Percentiles rank a stretch among this genome's conserved stretches.
phyloP scores from a whole-genome alignment of 2,888 invertebrate genomes.

The Acrobasis suavella region DNA sequence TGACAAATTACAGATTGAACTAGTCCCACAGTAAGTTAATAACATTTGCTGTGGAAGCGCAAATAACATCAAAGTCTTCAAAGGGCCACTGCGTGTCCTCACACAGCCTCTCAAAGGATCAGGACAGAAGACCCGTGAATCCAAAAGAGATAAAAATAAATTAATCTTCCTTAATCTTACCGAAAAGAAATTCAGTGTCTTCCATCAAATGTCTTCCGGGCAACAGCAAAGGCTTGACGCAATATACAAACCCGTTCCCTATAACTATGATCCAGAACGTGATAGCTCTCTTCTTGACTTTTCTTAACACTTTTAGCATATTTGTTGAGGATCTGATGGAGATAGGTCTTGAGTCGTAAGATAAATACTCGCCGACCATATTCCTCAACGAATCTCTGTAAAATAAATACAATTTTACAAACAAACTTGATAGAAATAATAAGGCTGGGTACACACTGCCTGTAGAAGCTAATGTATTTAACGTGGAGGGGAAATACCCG shows the following conservation, averaged over 20 bases:
- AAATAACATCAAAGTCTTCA: no score
- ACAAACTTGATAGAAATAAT: no score
- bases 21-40: no score
- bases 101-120: no score
- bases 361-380: slow-evolving; percentile 36
- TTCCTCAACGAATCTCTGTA: slow-evolving; percentile 23
- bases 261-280: slow-evolving; percentile 41
- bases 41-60: no score
- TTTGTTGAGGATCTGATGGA: slow-evolving; percentile 38
- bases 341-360: slow-evolving; percentile 34
- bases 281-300: slow-evolving; percentile 42
- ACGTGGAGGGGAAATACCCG: no score
- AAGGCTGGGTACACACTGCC: no score
- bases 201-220: slow-evolving; percentile 46
- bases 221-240: slow-evolving; percentile 34
- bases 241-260: slow-evolving; percentile 36
- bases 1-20: no score
- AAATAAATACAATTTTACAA: neutral
- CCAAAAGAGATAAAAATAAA: no score
- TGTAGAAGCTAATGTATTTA: slow-evolving; percentile 22
- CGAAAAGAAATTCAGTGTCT: slow-evolving; percentile 34
- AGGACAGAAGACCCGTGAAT: no score
- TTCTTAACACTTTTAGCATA: slow-evolving; percentile 33
- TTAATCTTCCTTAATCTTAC: slow-evolving; percentile 12
- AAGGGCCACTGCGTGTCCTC: no score